Percentiles rank a stretch among this genome's conserved stretches.
phyloP scores from a whole-genome alignment of 2,888 invertebrate genomes.

The Subacronicta megacephala region DNA sequence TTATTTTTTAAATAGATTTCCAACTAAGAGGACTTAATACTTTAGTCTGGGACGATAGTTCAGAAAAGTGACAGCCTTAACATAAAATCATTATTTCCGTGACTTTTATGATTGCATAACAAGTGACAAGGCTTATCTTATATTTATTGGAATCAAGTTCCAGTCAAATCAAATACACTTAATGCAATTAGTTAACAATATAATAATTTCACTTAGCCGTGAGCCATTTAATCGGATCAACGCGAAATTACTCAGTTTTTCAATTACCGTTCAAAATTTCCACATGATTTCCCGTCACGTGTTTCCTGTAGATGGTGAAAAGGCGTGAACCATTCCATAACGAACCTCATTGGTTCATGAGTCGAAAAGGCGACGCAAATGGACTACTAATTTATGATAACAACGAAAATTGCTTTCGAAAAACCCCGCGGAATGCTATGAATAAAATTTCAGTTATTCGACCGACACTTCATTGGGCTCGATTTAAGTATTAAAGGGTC shows the following conservation, averaged over 20 bases:
- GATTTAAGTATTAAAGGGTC: slow-evolving; percentile 63
- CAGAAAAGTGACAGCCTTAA: too few species aligned
- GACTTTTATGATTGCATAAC: too few species aligned
- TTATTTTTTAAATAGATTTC: too few species aligned
- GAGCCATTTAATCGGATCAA: too few species aligned
- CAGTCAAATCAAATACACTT: too few species aligned
- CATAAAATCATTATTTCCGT: too few species aligned
- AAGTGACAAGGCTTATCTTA: too few species aligned
- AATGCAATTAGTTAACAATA: too few species aligned
- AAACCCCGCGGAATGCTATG: slow-evolving; percentile 68
- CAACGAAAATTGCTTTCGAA: slow-evolving; percentile 72
- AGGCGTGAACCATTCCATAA: slow-evolving; percentile 50
- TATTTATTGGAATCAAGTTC: too few species aligned
- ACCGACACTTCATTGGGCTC: slow-evolving; percentile 50
- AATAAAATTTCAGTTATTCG: slow-evolving; percentile 75
- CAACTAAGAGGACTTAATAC: too few species aligned
- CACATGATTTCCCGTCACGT: slow-evolving; percentile 34
- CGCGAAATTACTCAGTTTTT: slow-evolving; percentile 23
- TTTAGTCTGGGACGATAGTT: too few species aligned
- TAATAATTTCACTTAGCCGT: too few species aligned
- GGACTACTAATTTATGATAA: slow-evolving; percentile 70
- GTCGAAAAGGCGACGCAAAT: slow-evolving; percentile 57
- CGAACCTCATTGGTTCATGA: slow-evolving; percentile 52
- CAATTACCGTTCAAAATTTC: slow-evolving; percentile 27
- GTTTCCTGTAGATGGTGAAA: slow-evolving; percentile 38